phyloP scores from a whole-genome alignment of 2,113 vertebrate species.

The Pedetes capensis region DNA sequence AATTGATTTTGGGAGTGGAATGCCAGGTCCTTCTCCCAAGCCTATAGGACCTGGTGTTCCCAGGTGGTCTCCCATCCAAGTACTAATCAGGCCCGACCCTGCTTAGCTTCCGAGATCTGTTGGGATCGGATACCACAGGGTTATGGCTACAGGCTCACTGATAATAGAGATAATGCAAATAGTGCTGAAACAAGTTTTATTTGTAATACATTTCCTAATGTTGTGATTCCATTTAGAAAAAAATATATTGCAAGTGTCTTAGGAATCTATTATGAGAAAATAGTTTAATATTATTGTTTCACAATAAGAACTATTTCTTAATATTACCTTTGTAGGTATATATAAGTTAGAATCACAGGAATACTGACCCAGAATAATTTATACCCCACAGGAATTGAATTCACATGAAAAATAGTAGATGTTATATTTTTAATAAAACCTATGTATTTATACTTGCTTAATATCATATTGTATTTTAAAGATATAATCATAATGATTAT shows the following conservation, averaged over 20 bases:
- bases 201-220: conserved; percentile 27
- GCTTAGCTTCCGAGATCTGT: no score
- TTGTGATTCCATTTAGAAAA: conserved; percentile 58
- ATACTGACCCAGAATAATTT: conserved; percentile 4
- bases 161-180: conserved; percentile 51
- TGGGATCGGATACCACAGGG: no score
- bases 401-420: not conserved
- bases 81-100: no score
- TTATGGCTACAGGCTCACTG: no score
- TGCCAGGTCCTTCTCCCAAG: no score
- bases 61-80: no score
- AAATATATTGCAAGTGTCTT: conserved; percentile 42
- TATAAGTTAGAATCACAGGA: conserved; percentile 60
- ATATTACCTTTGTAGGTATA: conserved; percentile 58
- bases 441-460: conserved; percentile 36
- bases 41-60: no score
- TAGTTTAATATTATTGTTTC: conserved; percentile 38
- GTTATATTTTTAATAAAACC: conserved; percentile 32
- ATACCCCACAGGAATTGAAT: conserved; percentile 6
- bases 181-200: conserved; percentile 43
- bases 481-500: not conserved
- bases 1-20: no score
- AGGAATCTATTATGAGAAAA: conserved; percentile 53
- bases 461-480: no score
- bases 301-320: conserved; percentile 38